Percentiles rank a stretch among this genome's conserved stretches.
Evolutionary conservation across 1,140 invertebrate species (phyloP).

Genomic region (Drosophila chauvacae): DNA sequence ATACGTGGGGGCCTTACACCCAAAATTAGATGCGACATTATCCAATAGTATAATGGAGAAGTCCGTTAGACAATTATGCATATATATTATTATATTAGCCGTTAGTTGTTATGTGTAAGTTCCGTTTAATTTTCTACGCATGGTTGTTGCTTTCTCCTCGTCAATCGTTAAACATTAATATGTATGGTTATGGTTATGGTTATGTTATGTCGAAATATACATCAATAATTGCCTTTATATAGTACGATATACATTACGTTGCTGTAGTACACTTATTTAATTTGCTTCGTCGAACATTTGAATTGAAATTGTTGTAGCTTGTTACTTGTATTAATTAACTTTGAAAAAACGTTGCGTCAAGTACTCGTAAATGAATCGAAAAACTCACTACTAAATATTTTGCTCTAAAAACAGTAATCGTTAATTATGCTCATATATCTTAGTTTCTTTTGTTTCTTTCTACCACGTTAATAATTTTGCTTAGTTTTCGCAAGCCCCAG

Average conservation of each 20-base stretch:
- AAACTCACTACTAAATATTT: constrained; percentile 76
- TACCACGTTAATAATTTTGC: constrained; percentile 72
- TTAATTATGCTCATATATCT: constrained; percentile 38
- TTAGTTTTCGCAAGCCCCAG: constrained; percentile 60
- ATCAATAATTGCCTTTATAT: constrained; percentile 68
- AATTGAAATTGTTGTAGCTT: constrained; percentile 57
- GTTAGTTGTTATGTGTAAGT: constrained; percentile 65
- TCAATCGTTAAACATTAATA: constrained; percentile 32
- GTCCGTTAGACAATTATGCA: constrained; percentile 52
- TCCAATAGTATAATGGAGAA: constrained; percentile 34
- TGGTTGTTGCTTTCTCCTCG: constrained; percentile 69
- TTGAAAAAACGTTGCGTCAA: constrained; percentile 64
- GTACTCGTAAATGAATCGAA: constrained; percentile 69
- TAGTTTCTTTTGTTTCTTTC: constrained; percentile 52
- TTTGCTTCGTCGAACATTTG: constrained; percentile 74
- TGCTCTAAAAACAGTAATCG: constrained; percentile 45
- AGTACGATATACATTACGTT: constrained; percentile 61
- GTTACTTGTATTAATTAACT: constrained; percentile 63
- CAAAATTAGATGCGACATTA: constrained; percentile 34
- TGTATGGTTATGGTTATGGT: constrained; percentile 52
- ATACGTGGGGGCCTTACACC: constrained; percentile 23
- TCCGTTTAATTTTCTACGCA: constrained; percentile 76
- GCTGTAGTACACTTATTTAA: constrained; percentile 78
- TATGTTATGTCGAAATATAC: constrained; percentile 67
- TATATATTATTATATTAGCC: constrained; percentile 17